Conservation (phyloP, 1,140 invertebrate species). For the Rhopalosiphum padi region DNA sequence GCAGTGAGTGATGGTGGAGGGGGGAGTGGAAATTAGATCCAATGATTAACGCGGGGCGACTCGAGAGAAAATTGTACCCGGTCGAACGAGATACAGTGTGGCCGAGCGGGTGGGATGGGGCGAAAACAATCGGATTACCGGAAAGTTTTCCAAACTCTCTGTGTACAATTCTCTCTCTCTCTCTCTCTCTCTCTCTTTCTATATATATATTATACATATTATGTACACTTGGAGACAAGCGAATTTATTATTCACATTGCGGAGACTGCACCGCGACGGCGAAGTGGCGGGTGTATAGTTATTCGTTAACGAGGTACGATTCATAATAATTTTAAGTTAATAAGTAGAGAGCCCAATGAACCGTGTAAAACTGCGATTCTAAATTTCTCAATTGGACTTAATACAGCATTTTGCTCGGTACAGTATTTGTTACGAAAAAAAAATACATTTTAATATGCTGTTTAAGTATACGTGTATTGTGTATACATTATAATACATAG, state of each 20-base stretch:
- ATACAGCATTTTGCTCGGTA: neutral
- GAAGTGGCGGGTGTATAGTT: neutral
- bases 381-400: neutral
- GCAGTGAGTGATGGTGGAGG: too few relatives aligned
- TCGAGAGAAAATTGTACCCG: conserved; percentile 28
- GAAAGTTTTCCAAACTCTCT: conserved; percentile 50
- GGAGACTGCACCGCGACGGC: neutral
- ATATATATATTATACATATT: neutral
- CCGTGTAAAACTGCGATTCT: conserved; percentile 37
- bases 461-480: neutral
- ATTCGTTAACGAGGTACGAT: conserved; percentile 53
- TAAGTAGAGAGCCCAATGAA: conserved; percentile 43
- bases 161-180: neutral
- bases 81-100: neutral
- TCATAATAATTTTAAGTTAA: conserved; percentile 58
- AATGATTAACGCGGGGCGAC: conserved; percentile 47
- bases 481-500: too few relatives aligned
- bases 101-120: neutral
- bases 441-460: neutral
- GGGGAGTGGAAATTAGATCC: conserved; percentile 43
- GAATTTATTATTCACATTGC: conserved; percentile 51
- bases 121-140: conserved; percentile 47
- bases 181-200: neutral
- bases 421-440: neutral
- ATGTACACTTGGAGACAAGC: conserved; percentile 13